phyloP scores from a whole-genome alignment of 2,888 invertebrate species.

The Drosophila falleni region DNA sequence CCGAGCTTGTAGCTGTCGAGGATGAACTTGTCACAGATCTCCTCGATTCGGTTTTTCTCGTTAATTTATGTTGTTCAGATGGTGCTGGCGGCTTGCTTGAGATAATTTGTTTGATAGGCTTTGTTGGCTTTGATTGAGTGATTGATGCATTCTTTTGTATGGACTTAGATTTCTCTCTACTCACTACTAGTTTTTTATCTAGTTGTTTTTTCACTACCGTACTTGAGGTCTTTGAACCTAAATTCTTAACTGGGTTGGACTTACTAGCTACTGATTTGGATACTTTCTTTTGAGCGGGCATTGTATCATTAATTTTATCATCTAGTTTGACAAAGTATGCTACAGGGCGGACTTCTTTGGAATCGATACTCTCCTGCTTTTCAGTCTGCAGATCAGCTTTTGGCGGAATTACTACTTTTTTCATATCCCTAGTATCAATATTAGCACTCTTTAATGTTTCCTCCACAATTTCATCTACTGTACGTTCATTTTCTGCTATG shows the following conservation, averaged over 20 bases:
- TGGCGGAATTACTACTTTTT: not conserved
- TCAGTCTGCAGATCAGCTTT: not conserved
- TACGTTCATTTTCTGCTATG: slow-evolving; percentile 34
- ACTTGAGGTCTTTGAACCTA: slow-evolving; percentile 6
- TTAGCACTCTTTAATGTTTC: slow-evolving; percentile 60
- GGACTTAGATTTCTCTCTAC: slow-evolving; percentile 37
- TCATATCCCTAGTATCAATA: not conserved
- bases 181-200: slow-evolving; percentile 27
- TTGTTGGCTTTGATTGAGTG: slow-evolving; percentile 30
- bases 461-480: slow-evolving; percentile 63
- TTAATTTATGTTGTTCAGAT: slow-evolving; percentile 33
- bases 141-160: slow-evolving; percentile 19
- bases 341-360: slow-evolving; percentile 59
- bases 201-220: slow-evolving; percentile 15
- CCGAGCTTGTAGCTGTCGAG: slow-evolving; percentile 69
- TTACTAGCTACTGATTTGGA: slow-evolving; percentile 13
- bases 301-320: slow-evolving; percentile 32
- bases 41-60: slow-evolving; percentile 61
- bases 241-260: slow-evolving; percentile 11
- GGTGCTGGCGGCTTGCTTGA: slow-evolving; percentile 27
- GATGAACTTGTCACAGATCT: slow-evolving; percentile 72
- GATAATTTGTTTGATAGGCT: slow-evolving; percentile 21
- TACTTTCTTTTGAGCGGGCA: slow-evolving; percentile 24
- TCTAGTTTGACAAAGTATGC: slow-evolving; percentile 78
- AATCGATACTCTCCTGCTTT: slow-evolving; percentile 5